Evolutionary conservation across 2,888 invertebrate species (phyloP).

Genomic region (Cantharis lateralis): DNA sequence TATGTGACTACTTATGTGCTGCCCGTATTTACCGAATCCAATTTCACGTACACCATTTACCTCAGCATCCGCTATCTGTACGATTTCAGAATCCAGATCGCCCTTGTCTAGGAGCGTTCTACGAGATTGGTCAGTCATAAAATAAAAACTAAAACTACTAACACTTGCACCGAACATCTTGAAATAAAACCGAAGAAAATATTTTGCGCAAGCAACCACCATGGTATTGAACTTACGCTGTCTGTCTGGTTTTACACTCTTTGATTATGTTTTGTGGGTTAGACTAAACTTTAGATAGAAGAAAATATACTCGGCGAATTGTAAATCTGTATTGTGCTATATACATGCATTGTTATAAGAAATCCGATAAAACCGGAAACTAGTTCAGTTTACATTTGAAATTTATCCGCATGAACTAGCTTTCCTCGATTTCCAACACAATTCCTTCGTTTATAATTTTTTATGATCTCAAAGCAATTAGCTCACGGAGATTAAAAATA

Average conservation of each 20-base stretch:
- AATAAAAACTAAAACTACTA: conserved; percentile 29
- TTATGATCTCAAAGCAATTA: background rate
- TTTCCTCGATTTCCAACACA: background rate
- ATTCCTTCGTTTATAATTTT: background rate
- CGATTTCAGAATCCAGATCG: conserved; percentile 33
- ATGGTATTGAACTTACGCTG: conserved; percentile 24
- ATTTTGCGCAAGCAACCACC: conserved; percentile 5
- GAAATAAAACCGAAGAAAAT: conserved; percentile 8
- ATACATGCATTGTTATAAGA: conserved; percentile 6
- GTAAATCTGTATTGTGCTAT: conserved; percentile 9
- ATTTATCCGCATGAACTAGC: background rate
- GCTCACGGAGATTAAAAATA: background rate
- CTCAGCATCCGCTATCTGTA: conserved; percentile 31
- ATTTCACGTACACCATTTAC: conserved; percentile 36
- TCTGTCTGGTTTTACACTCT: conserved; percentile 12
- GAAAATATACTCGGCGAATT: conserved; percentile 6
- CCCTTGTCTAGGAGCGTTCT: conserved; percentile 28
- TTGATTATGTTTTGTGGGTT: conserved; percentile 22
- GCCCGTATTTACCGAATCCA: conserved; percentile 35
- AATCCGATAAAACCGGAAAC: conserved; percentile 3
- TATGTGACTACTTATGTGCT: conserved; percentile 30
- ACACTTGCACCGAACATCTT: conserved; percentile 20
- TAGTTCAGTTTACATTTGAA: conserved; percentile 1
- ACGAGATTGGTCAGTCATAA: conserved; percentile 34
- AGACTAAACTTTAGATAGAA: conserved; percentile 20